phyloP scores from a whole-genome alignment of 2,888 invertebrate species.

The Piscicola geometra region DNA sequence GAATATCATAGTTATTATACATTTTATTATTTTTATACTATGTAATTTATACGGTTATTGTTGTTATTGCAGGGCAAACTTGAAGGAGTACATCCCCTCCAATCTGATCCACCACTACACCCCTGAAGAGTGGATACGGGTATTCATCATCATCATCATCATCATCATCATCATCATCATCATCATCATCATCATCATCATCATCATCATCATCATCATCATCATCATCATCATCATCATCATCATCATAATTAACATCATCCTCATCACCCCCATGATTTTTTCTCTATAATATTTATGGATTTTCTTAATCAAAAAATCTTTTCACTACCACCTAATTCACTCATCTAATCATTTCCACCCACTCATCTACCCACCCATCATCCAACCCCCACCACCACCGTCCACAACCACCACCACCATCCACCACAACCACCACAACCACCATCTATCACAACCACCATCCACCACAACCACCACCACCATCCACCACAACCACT shows the following conservation, averaged over 20 bases:
- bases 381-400: no score
- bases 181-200: conserved; percentile 8
- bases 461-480: no score
- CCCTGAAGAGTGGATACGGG: conserved; percentile 91
- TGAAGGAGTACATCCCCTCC: conserved; percentile 76
- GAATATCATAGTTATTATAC: conserved; percentile 6
- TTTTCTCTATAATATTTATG: no score
- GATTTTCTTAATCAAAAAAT: no score
- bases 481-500: no score
- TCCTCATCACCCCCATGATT: no score
- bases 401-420: no score
- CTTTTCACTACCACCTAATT: no score
- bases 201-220: conserved; percentile 17
- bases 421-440: no score
- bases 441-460: no score
- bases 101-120: conserved; percentile 87
- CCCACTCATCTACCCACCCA: no score
- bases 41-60: neutral
- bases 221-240: conserved; percentile 24
- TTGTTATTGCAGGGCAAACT: conserved; percentile 8
- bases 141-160: conserved; percentile 42
- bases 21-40: neutral
- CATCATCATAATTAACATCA: conserved; percentile 4
- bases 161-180: neutral
- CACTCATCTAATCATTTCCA: no score